Evolutionary conservation across 2,888 invertebrate genomes (phyloP), one percentile per base, ranked within the genome.

Genomic region (Galerucella nymphaeae): DNA sequence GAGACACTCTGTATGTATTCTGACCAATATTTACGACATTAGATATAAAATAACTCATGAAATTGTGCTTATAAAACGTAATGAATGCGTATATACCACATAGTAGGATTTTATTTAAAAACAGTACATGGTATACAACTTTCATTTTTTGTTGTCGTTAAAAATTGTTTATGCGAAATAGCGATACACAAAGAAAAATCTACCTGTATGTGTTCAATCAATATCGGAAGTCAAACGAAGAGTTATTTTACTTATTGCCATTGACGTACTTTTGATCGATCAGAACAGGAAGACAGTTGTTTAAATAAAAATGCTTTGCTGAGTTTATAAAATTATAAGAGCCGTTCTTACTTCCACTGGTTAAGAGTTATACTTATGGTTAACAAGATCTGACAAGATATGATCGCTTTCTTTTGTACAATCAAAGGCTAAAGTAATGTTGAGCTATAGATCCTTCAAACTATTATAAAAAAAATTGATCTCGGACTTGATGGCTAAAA

Each of bases 191-290:
- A 63, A 69, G 48, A 45, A 62, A 68, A 69, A 69, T 62, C 69
- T 62, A 62, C 62, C 41, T 69, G 69, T 69, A 62, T 62, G 18
- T 50, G 61, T 53, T 69, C 53, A 69, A 53, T 69, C 55, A 38
- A 55, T 53, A 66, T 42, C 38, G 50, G 62, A 20, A 16, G 30
- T 53, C 62, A 68, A 55, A 62, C 38, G 63, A 69, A 55, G 69
- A 69, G 42, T 63, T 69, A 62, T 41, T 48, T 62, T 18, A 50
- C 11, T 45, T 38, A 53, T 41, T 38, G 13, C 62, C 69, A 69
- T 38, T n/a, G 62, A 53, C 69, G 62, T 69, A 50, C 30, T 30
- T 23, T 23, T 23, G 3, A 23, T 23, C 23, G 23, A 23, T 23
- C 23, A 23, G 4, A 23, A 23, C n/a, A n/a, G n/a, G n/a, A n/a